Percentiles rank a stretch among this genome's conserved stretches.
Evolutionary conservation across 2,888 invertebrate species (phyloP).

Genomic region (Agrochola macilenta): DNA sequence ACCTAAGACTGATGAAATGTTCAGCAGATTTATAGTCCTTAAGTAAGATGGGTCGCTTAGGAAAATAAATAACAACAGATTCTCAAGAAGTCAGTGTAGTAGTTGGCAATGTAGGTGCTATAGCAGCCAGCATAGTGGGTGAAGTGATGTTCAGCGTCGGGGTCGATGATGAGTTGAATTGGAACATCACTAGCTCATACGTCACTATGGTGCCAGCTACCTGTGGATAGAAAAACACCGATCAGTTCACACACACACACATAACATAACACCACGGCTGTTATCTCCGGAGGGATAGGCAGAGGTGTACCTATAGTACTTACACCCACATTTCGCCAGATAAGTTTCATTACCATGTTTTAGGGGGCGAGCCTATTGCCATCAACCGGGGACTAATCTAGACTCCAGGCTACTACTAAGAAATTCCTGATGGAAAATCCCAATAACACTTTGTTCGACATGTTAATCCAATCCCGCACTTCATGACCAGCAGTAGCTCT

Average conservation of each 20-base stretch:
- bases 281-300: neutral
- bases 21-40: neutral
- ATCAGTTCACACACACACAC: neutral
- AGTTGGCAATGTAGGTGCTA: constrained; percentile 43
- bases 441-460: neutral
- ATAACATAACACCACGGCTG: neutral
- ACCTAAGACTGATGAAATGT: neutral
- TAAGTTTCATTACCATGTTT: neutral
- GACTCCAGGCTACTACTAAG: neutral
- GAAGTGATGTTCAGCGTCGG: constrained; percentile 44
- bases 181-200: constrained; percentile 89
- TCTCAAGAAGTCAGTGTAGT: constrained; percentile 45
- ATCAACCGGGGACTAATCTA: neutral
- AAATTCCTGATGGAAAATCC: neutral
- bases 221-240: constrained; percentile 52
- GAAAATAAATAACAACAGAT: constrained; percentile 23
- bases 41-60: neutral
- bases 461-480: neutral
- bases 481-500: neutral
- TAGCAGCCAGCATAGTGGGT: neutral
- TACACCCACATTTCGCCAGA: neutral
- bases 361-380: neutral
- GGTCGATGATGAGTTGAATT: constrained; percentile 81
- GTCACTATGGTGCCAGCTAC: constrained; percentile 75
- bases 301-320: neutral